Evolutionary conservation across 2,113 vertebrate genomes (phyloP).

Genomic region (Ochotona princeps): DNA sequence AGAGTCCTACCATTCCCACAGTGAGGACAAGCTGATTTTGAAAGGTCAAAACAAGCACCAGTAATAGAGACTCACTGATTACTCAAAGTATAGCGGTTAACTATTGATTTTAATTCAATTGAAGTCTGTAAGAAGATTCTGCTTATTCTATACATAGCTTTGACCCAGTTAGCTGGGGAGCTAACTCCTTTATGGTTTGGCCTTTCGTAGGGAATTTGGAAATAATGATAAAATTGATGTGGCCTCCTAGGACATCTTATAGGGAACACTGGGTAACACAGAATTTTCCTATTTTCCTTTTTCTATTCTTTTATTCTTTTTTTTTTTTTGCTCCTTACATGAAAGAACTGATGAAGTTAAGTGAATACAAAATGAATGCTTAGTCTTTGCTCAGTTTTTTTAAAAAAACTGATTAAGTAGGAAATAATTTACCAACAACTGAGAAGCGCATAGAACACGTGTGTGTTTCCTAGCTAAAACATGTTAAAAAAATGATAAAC

Average conservation of each 20-base stretch:
- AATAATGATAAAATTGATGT: neutral
- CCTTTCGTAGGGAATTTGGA: neutral
- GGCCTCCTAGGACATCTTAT: neutral
- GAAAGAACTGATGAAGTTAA: slow-evolving; percentile 42
- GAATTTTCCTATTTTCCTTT: neutral
- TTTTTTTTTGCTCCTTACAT: neutral
- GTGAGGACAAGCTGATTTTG: slow-evolving; percentile 46
- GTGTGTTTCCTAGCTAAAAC: slow-evolving; percentile 69
- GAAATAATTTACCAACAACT: slow-evolving; percentile 73
- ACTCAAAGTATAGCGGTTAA: neutral
- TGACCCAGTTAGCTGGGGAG: slow-evolving; percentile 16
- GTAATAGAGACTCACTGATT: neutral
- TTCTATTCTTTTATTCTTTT: neutral
- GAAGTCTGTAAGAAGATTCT: slow-evolving; percentile 49
- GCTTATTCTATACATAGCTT: slow-evolving; percentile 56
- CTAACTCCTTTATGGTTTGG: neutral
- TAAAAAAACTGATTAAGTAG: slow-evolving; percentile 68
- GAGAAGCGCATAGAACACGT: slow-evolving; percentile 58
- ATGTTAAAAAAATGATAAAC: slow-evolving; percentile 63
- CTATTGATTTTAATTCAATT: slow-evolving; percentile 20
- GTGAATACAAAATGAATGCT: slow-evolving; percentile 33
- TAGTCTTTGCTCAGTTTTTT: slow-evolving; percentile 47
- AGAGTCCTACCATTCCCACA: neutral
- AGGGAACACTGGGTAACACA: neutral
- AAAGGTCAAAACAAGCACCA: slow-evolving; percentile 50